phyloP scores from a whole-genome alignment of 2,113 vertebrate genomes.

The Dicentrarchus labrax region DNA sequence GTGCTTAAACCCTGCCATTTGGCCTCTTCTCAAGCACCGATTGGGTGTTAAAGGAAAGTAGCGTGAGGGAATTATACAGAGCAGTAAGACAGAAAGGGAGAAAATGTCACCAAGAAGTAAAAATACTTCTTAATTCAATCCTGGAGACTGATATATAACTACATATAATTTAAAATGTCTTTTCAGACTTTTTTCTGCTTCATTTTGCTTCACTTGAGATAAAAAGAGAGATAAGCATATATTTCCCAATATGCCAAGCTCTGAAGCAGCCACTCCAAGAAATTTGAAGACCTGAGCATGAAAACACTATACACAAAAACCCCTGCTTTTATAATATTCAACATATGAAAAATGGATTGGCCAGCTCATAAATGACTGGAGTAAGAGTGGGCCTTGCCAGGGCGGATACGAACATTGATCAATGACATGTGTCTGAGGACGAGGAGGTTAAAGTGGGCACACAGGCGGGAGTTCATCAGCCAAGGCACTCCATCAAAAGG shows the following conservation, averaged over 20 bases:
- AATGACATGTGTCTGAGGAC: conserved; percentile 60
- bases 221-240: neutral
- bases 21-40: conserved; percentile 53
- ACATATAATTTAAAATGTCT: neutral
- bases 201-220: neutral
- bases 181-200: neutral
- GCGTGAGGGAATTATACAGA: conserved; percentile 23
- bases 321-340: conserved; percentile 22
- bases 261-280: conserved; percentile 2
- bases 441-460: conserved; percentile 64
- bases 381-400: conserved; percentile 28
- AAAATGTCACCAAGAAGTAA: conserved; percentile 4
- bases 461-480: conserved; percentile 63
- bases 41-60: conserved; percentile 43
- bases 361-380: conserved; percentile 39
- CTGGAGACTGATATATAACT: neutral
- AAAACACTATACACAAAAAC: conserved; percentile 18
- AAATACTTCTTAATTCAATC: neutral
- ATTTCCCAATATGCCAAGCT: neutral
- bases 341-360: conserved; percentile 29
- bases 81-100: conserved; percentile 6
- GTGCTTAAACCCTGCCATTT: conserved; percentile 58
- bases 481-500: conserved; percentile 71
- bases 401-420: conserved; percentile 57
- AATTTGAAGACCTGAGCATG: neutral